phyloP scores from a whole-genome alignment of 2,113 vertebrate species.

The Cyphomyrus plagiostoma region DNA sequence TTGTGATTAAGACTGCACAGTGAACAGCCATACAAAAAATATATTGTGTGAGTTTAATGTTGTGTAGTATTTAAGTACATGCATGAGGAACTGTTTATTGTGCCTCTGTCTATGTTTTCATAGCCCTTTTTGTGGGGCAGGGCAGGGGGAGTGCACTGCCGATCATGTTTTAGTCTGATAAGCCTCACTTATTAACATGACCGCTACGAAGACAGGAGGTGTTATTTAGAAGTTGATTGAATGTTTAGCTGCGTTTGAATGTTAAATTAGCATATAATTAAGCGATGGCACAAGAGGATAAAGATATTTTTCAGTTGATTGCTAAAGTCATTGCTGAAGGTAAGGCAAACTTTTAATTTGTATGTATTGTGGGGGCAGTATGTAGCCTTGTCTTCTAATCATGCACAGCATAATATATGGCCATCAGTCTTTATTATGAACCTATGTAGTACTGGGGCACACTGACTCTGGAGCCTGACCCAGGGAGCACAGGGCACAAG shows the following conservation, averaged over 20 bases:
- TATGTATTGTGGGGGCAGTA: not conserved
- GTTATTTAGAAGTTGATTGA: not conserved
- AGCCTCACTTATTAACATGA: conserved; percentile 45
- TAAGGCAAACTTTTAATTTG: conserved; percentile 36
- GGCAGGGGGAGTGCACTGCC: conserved; percentile 26
- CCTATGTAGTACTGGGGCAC: not conserved
- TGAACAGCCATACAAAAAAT: not conserved
- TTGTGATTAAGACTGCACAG: not conserved
- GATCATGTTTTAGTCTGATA: conserved; percentile 57
- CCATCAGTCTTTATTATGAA: not conserved
- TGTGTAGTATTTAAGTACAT: not conserved
- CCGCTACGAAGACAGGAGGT: conserved; percentile 47
- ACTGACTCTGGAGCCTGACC: not conserved
- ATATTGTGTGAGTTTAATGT: not conserved
- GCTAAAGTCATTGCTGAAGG: conserved; percentile 63
- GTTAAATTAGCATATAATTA: not conserved
- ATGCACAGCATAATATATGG: not conserved
- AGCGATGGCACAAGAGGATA: conserved; percentile 54
- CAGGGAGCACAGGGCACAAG: not conserved
- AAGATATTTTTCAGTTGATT: conserved; percentile 56
- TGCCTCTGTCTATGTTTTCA: not conserved
- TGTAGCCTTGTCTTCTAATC: not conserved
- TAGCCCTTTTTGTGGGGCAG: not conserved
- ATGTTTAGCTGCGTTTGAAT: not conserved
- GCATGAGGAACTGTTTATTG: not conserved